phyloP scores from a whole-genome alignment of 2,797 vertebrate genomes.

The Melanotaenia trifasciata region DNA sequence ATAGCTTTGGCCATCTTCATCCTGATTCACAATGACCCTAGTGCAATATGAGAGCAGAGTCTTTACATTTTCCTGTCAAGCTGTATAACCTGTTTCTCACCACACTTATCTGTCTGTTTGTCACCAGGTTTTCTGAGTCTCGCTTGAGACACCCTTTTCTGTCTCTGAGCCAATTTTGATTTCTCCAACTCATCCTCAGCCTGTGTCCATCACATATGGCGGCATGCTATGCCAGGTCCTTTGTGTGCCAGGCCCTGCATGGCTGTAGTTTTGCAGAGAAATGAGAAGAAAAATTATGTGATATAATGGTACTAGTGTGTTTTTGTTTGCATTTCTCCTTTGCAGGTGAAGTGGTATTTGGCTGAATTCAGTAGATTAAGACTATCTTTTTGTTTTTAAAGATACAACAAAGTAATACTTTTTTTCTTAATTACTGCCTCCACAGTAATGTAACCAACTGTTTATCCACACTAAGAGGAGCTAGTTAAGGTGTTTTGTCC shows the following conservation, averaged over 20 bases:
- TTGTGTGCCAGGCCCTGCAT: conserved; percentile 4
- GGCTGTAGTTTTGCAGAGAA: conserved; percentile 24
- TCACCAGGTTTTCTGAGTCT: neutral
- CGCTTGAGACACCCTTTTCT: conserved; percentile 4
- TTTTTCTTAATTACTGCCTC: neutral
- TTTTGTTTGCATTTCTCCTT: neutral
- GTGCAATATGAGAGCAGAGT: neutral
- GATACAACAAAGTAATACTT: neutral
- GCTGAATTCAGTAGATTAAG: neutral
- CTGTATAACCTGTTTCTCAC: conserved; percentile 4
- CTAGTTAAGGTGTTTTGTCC: neutral
- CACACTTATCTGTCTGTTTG: conserved; percentile 3
- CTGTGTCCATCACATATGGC: conserved; percentile 17
- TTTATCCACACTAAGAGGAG: no score
- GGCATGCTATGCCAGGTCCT: conserved; percentile 11
- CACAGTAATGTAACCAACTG: neutral
- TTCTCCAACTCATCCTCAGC: conserved; percentile 35
- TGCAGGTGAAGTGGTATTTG: conserved; percentile 9
- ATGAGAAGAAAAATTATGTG: conserved; percentile 14
- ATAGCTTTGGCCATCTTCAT: neutral
- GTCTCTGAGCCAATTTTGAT: conserved; percentile 35
- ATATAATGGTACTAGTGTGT: conserved; percentile 7
- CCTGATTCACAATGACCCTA: neutral
- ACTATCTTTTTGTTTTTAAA: neutral
- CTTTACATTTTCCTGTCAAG: neutral